Evolutionary conservation across 1,140 invertebrate genomes (phyloP), one percentile per base, ranked within the genome.

Genomic region (Diploscapter pachys): DNA sequence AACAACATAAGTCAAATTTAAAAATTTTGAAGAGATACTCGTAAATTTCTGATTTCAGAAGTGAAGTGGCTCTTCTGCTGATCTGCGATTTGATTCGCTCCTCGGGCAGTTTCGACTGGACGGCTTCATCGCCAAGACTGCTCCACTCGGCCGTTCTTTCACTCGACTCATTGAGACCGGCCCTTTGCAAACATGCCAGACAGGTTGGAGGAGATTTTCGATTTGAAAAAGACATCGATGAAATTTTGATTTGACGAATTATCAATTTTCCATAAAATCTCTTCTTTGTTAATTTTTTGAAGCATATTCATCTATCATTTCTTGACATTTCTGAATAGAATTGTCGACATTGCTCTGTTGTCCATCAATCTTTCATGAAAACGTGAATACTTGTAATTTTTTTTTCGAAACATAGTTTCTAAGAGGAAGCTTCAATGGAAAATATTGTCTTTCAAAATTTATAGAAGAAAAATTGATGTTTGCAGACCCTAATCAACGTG

Each of bases 61-160:
- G 94, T 84, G 97, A 98, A 86, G 92, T 99, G 61, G 94, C 95
- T 0, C 92, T 99, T 0, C 97, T 98, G 92, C 87, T 99, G 63
- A 87, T 99, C 4, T 93, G 92, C 31, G 96, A 99, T 85, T 91
- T 99, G 51, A 92, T 99, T 0, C 81, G 81, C 5, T 89, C 95
- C 4, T 94, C 97, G 86, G 93, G 93, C 1, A 90, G 93, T 50
- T 92, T 93, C 63, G 95, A 98, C 87, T 99, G 96, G 96, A 92
- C 93, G 1, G 91, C 95, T 65, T 94, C 98, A 85, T 90, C 98
- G 4, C 95, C 96, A 0, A 88, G 97, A 3, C 95, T 98, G 91
- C 89, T 99, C 55, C 96, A 99, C 86, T 94, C 98, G 59, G 89
- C 95, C 9, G 94, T 98, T 83, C 89, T 98, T 0, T 95, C 95